Evolutionary conservation across 2,888 invertebrate species (phyloP), one percentile per base, ranked within the genome.

Genomic region (Chrysomela aeneicollis): DNA sequence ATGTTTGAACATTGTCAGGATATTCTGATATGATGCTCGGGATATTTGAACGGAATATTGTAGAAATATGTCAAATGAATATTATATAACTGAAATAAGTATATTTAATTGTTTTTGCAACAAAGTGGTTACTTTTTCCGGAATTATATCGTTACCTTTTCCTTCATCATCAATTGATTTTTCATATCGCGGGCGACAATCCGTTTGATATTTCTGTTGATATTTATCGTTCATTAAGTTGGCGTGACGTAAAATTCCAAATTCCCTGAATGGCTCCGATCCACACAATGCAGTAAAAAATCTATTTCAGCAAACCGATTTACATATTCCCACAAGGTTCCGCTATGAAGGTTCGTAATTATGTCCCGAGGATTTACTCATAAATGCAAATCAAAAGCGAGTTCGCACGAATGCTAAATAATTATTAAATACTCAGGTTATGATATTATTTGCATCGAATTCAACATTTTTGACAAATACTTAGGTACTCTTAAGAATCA

Each of bases 381-480:
- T 71, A 66, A 52, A 71, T 71, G 71, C 63, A 67, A 71, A 71
- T 71, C 6, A 62, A 30, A 46, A 19, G n/a, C 37, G 6, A 26
- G 3, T 54, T 59, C 12, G 19, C 68, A 64, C 65, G 65, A 52
- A 61, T 15, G n/a, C 15, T 42, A 42, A 15, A 42, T 42, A 9
- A 10, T 9, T 2, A 10, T 6, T 35, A 10, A 8, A 10, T 35
- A 35, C 6, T n/a, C n/a, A n/a, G n/a, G n/a, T n/a, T n/a, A n/a
- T n/a, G n/a, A n/a, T n/a, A n/a, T n/a, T n/a, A n/a, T n/a, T n/a
- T n/a, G n/a, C n/a, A n/a, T n/a, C n/a, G n/a, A n/a, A n/a, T n/a
- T n/a, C n/a, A n/a, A n/a, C n/a, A n/a, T n/a, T n/a, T n/a, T n/a
- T n/a, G n/a, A n/a, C n/a, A n/a, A n/a, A n/a, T n/a, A n/a, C n/a